phyloP scores from a whole-genome alignment of 2,797 vertebrate genomes.

The Sciurus carolinensis region DNA sequence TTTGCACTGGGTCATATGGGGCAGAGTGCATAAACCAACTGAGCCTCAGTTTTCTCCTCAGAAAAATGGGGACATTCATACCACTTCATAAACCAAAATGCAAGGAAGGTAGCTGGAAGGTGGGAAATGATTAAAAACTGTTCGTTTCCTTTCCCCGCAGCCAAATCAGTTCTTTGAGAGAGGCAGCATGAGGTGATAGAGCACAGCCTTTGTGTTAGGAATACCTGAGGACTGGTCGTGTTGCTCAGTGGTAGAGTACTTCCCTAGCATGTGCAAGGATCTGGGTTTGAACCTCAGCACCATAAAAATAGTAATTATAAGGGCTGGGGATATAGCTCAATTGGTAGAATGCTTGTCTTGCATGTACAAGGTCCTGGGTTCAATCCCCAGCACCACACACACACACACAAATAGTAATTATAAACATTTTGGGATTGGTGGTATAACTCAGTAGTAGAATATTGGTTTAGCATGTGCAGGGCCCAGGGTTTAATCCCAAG shows the following conservation, averaged over 20 bases:
- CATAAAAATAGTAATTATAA: no score
- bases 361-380: no score
- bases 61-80: not conserved
- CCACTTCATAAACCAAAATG: not conserved
- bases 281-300: not conserved
- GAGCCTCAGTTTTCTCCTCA: slow-evolving; percentile 6
- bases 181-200: not conserved
- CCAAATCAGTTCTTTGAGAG: not conserved
- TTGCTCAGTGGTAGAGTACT: not conserved
- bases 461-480: not conserved
- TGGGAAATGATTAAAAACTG: not conserved
- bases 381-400: not conserved
- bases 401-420: no score
- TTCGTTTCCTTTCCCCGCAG: not conserved
- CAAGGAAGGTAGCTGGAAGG: not conserved
- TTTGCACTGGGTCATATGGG: not conserved
- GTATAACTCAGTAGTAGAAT: no score
- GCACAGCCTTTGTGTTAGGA: not conserved
- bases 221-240: no score
- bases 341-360: not conserved
- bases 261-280: no score
- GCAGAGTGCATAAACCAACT: not conserved
- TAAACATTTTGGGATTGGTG: no score
- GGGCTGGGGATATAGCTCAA: no score
- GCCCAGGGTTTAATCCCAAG: not conserved